These are phyloP conservation scores for Euwallacea fornicatus DNA, from an alignment of 1,140 invertebrate genomes.

Conservation along the genomic window DNA sequence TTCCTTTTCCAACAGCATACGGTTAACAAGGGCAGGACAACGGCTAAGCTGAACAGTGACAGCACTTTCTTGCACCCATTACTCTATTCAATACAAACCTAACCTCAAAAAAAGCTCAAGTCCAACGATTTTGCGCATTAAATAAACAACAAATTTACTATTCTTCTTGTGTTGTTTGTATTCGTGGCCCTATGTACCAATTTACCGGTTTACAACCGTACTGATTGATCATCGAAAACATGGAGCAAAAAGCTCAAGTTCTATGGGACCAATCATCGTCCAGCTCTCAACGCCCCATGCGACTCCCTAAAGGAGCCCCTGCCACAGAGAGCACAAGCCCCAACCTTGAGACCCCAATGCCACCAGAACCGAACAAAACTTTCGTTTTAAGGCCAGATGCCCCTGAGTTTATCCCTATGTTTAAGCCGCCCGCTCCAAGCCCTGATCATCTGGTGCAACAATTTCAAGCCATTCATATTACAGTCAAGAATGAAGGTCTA, in stretches of 20 bases:
- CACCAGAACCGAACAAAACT: constrained; percentile 21
- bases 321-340: neutral
- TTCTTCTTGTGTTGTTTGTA: neutral
- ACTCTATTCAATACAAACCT: no score
- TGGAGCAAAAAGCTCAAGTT: constrained; percentile 11
- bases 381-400: constrained; percentile 34
- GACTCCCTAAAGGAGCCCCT: constrained; percentile 6
- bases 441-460: neutral
- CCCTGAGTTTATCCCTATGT: constrained; percentile 39
- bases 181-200: neutral
- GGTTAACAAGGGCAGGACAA: no score
- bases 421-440: constrained; percentile 7
- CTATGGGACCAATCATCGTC: constrained; percentile 3
- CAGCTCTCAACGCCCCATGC: neutral
- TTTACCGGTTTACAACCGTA: neutral
- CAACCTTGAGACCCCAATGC: neutral
- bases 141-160: neutral
- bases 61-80: no score
- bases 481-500: no score
- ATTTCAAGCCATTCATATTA: constrained; percentile 11
- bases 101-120: no score
- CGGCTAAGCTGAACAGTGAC: no score
- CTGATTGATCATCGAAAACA: neutral
- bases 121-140: neutral
- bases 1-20: no score